Conservation (phyloP, 2,113 vertebrate species). For the Planiliza haematocheilus region DNA sequence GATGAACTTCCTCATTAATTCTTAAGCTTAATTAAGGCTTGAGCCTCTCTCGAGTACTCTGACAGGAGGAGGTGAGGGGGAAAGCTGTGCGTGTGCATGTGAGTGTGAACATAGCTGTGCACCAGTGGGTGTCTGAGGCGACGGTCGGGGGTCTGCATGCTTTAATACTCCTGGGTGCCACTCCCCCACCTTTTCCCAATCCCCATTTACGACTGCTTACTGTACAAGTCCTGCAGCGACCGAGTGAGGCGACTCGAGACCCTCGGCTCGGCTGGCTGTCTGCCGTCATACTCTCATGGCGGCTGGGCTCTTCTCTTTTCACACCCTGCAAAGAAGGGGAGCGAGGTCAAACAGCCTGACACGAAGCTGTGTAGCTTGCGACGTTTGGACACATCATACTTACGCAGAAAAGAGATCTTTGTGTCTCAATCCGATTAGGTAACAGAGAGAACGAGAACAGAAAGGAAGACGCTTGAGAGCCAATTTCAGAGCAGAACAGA, state of each 20-base stretch:
- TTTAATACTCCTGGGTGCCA: slow-evolving; percentile 15
- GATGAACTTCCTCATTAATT: slow-evolving; percentile 78
- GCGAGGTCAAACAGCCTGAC: slow-evolving; percentile 52
- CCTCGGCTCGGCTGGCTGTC: slow-evolving; percentile 53
- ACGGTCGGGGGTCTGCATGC: slow-evolving; percentile 39
- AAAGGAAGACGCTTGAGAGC: slow-evolving; percentile 8
- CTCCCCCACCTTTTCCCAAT: not conserved
- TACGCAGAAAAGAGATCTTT: slow-evolving; percentile 16
- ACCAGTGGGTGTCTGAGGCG: slow-evolving; percentile 45
- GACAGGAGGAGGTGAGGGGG: slow-evolving; percentile 39
- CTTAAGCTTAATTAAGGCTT: slow-evolving; percentile 78
- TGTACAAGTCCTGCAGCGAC: slow-evolving; percentile 19
- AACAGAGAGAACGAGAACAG: slow-evolving; percentile 1
- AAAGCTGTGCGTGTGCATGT: slow-evolving; percentile 9
- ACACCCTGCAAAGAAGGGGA: slow-evolving; percentile 46
- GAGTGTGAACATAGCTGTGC: slow-evolving; percentile 7
- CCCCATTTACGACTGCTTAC: slow-evolving; percentile 43
- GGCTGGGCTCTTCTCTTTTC: slow-evolving; percentile 53
- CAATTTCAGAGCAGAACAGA: slow-evolving; percentile 3
- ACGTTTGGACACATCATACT: slow-evolving; percentile 27
- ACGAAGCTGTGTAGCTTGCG: slow-evolving; percentile 21
- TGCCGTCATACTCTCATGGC: slow-evolving; percentile 40
- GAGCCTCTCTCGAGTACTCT: slow-evolving; percentile 59
- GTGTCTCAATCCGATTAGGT: slow-evolving; percentile 24
- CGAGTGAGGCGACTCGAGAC: slow-evolving; percentile 34